These are phyloP conservation scores for Danio kyathit DNA, from an alignment of 2,797 vertebrate species.

Conservation along the genomic window DNA sequence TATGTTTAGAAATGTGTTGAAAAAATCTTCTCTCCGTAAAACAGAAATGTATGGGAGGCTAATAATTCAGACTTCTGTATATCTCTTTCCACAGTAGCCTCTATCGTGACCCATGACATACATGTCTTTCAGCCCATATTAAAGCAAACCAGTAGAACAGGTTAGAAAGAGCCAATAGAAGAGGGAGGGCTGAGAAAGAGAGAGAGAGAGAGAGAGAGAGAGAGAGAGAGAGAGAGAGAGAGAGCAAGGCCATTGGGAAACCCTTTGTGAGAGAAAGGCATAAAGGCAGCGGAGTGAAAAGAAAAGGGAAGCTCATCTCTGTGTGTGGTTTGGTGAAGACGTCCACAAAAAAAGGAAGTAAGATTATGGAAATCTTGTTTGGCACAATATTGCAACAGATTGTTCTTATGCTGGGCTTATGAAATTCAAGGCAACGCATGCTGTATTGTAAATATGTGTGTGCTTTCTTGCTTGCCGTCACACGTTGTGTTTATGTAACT, in stretches of 20 bases:
- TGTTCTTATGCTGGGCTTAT: conserved; percentile 22
- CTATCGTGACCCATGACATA: conserved; percentile 42
- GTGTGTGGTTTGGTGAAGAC: conserved; percentile 40
- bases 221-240: conserved; percentile 4
- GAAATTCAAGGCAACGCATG: conserved; percentile 27
- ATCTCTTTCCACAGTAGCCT: not conserved
- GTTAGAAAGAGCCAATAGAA: conserved; percentile 45
- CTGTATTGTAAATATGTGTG: conserved; percentile 30
- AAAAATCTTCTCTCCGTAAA: no score
- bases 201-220: conserved; percentile 17
- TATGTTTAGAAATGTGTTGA: no score
- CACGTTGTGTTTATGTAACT: conserved; percentile 19
- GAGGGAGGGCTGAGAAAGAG: conserved; percentile 36
- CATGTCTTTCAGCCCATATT: conserved; percentile 41
- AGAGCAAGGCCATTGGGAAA: conserved; percentile 6
- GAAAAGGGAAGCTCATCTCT: conserved; percentile 34
- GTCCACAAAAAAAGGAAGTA: conserved; percentile 59
- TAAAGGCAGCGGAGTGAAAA: conserved; percentile 31
- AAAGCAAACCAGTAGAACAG: conserved; percentile 24
- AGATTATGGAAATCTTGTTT: conserved; percentile 52
- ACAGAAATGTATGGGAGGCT: no score
- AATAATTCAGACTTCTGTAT: no score
- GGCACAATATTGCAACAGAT: conserved; percentile 37
- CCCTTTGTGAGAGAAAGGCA: conserved; percentile 32
- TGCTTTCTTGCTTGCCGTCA: not conserved